Percentiles rank a stretch among this genome's conserved stretches.
These are phyloP conservation scores for Diorhabda carinulata DNA, from an alignment of 1,140 invertebrate species.

Conservation along the genomic window DNA sequence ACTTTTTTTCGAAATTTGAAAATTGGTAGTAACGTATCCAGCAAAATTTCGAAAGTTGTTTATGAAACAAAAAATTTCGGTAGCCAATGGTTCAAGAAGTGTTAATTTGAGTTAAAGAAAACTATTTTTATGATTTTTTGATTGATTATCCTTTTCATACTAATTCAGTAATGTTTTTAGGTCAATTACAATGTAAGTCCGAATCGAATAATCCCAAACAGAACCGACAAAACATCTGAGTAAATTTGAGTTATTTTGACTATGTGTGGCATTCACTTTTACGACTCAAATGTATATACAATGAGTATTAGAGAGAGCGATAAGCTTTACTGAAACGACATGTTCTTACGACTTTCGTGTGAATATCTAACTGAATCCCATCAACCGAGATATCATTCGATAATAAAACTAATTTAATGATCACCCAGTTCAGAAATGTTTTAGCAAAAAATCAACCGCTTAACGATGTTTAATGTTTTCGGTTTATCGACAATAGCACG, in stretches of 20 bases:
- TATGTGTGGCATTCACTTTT: constrained; percentile 14
- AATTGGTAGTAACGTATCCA: no score
- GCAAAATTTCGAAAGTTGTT: no score
- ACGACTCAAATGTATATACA: constrained; percentile 16
- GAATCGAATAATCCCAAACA: background rate
- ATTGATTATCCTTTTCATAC: background rate
- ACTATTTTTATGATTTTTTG: background rate
- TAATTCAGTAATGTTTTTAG: background rate
- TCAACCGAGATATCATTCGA: constrained; percentile 4
- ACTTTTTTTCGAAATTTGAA: no score
- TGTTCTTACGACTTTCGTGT: background rate
- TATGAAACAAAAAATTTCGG: no score
- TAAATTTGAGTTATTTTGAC: constrained; percentile 18
- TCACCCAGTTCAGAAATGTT: background rate
- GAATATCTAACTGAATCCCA: background rate
- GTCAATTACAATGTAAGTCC: background rate
- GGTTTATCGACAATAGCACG: background rate
- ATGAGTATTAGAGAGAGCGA: constrained; percentile 9
- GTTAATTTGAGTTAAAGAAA: no score
- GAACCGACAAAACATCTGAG: background rate
- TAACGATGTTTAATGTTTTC: background rate
- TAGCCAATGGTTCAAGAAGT: no score
- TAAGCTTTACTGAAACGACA: constrained; percentile 11
- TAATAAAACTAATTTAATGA: constrained; percentile 3
- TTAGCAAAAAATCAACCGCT: background rate